phyloP scores from a whole-genome alignment of 2,888 invertebrate species.

The Stegophylla sp. region DNA sequence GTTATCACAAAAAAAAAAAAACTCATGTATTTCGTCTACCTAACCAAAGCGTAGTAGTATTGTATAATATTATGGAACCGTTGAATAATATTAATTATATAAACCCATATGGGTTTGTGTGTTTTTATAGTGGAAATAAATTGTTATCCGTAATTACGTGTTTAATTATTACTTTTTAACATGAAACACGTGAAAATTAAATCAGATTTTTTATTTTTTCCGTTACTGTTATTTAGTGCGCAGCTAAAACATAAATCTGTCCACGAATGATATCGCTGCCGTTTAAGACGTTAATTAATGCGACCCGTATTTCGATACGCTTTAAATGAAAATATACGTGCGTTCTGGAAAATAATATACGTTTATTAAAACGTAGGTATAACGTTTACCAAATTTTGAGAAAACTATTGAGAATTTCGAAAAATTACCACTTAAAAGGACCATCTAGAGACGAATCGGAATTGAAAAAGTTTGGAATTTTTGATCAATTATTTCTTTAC shows the following conservation, averaged over 20 bases:
- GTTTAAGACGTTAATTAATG: not conserved
- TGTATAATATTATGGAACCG: not conserved
- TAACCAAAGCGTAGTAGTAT: not conserved
- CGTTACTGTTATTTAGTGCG: too few relatives aligned
- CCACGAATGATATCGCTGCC: not conserved
- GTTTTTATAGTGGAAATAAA: too few relatives aligned
- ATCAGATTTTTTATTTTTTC: not conserved
- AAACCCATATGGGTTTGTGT: not conserved
- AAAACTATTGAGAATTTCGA: too few relatives aligned
- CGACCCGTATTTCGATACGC: not conserved
- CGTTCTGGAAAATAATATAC: too few relatives aligned
- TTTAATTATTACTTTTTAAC: not conserved
- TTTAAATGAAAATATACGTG: too few relatives aligned
- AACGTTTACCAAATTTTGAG: too few relatives aligned
- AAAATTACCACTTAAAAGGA: too few relatives aligned
- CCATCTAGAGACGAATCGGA: too few relatives aligned
- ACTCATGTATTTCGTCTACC: not conserved
- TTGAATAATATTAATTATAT: constrained; percentile 21
- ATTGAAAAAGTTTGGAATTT: too few relatives aligned
- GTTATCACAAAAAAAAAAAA: constrained; percentile 44
- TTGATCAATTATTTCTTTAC: too few relatives aligned
- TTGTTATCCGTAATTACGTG: not conserved
- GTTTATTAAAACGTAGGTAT: too few relatives aligned
- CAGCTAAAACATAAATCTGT: not conserved
- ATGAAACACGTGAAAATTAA: not conserved